Conservation (phyloP, 1,140 invertebrate genomes). For the Bombus consobrinus region DNA sequence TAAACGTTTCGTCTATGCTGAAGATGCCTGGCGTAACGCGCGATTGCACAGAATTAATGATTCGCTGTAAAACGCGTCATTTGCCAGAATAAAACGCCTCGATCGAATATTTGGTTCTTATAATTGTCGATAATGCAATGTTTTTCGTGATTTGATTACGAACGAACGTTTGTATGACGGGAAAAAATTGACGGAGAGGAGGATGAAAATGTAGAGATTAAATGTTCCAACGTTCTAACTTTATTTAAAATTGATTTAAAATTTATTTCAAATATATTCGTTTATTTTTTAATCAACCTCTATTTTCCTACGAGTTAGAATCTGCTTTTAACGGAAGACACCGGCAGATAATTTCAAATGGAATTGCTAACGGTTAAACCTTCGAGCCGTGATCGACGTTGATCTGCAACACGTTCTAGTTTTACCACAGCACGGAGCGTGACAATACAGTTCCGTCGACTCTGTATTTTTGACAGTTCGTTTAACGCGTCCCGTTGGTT, state of each 20-base stretch:
- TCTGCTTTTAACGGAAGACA: background rate
- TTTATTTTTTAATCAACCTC: background rate
- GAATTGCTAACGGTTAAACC: background rate
- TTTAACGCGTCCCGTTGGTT: slow-evolving; percentile 11
- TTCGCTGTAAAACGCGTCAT: background rate
- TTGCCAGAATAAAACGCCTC: background rate
- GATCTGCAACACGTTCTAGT: slow-evolving; percentile 23
- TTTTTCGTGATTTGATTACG: background rate
- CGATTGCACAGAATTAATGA: slow-evolving; percentile 17
- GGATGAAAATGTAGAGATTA: too few species aligned
- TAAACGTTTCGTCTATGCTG: slow-evolving; percentile 34
- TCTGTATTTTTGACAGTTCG: slow-evolving; percentile 34
- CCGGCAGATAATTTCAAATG: background rate
- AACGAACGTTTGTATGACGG: background rate
- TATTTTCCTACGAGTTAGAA: background rate
- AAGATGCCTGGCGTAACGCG: background rate
- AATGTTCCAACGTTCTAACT: too few species aligned
- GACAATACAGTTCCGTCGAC: slow-evolving; percentile 20
- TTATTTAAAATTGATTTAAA: too few species aligned
- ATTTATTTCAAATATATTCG: too few species aligned
- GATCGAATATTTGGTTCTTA: background rate
- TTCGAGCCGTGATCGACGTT: background rate
- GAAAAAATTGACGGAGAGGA: too few species aligned
- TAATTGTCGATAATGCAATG: background rate
- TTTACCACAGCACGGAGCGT: slow-evolving; percentile 1